Base-by-base conservation (phyloP, 2,113 vertebrate genomes). In the Tretioscincus oriximinensis region DNA sequence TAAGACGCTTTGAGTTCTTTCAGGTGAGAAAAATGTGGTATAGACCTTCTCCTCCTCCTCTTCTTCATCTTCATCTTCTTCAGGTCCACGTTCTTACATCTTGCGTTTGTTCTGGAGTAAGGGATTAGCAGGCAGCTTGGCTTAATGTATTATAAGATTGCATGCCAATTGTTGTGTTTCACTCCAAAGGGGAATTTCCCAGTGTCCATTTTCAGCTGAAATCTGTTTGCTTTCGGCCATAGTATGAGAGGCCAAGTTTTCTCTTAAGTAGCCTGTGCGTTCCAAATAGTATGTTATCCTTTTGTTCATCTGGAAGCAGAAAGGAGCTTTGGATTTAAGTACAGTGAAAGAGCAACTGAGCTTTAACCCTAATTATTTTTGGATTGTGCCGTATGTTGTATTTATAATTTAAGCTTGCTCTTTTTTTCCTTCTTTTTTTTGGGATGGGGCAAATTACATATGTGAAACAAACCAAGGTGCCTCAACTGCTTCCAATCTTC, bases 401-500 rank as follows among this genome's bases (percentile, higher is more conserved):
- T 92, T 92, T 91, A 85, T 90, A 88, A 88, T 89, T 87, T 83
- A 85, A 85, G 80, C 85, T 58, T 58, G 54, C 54, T 58, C 82
- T 89, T 91, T 58, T 58, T 58, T 58, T 16, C 14, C 35, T 41
- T 41, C 35, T 41, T 41, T 5, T 41, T 91, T 88, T 90, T 90
- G 87, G 84, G 65, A 84, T 90, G 77, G 85, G 83, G 79, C 86
- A 80, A 80, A 80, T 71, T 54, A 70, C 49, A 90, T 73, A 70
- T 89, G 85, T 89, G 91, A 92, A 28, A 2, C 76, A 79, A 79
- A 88, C 45, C 80, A 91, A 83, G 88, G 82, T 91, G 84, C 88
- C 88, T 92, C 91, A 92, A 85, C 86, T 93, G 88, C 91, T 93
- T 93, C 91, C 92, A 92, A 81, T 87, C 78, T 86, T 88, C 79